Conservation (phyloP, 2,797 vertebrate species). For the Xyrichtys novacula region DNA sequence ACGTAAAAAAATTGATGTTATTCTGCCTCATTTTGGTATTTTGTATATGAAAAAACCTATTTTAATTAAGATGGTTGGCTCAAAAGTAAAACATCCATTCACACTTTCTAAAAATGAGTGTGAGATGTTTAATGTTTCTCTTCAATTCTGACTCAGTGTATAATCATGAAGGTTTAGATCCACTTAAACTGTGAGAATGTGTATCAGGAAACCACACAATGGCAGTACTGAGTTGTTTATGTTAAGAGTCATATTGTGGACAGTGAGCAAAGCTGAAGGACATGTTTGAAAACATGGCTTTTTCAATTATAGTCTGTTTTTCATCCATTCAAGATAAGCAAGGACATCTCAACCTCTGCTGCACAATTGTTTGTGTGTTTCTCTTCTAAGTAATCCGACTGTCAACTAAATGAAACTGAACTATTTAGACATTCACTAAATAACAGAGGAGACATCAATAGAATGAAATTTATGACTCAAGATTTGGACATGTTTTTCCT, state of each 20-base stretch:
- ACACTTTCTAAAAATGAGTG: background rate
- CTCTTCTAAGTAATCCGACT: background rate
- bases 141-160: background rate
- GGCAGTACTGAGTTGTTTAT: conserved; percentile 41
- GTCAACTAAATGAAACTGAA: background rate
- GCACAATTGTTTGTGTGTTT: background rate
- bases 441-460: background rate
- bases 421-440: background rate
- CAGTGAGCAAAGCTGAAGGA: background rate
- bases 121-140: background rate
- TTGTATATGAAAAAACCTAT: background rate
- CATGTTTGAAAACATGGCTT: background rate
- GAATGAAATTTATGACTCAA: background rate
- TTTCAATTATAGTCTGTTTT: background rate
- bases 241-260: background rate
- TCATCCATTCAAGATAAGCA: background rate
- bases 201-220: conserved; percentile 29
- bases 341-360: background rate
- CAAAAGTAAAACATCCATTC: background rate
- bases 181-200: background rate
- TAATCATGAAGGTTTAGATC: background rate
- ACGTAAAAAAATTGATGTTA: background rate
- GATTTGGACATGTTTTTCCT: too few species aligned
- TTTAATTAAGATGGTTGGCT: too few species aligned
- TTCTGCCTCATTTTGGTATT: background rate